Evolutionary conservation across 2,113 vertebrate genomes (phyloP), one percentile per base, ranked within the genome.

Genomic region (Chionomys nivalis): DNA sequence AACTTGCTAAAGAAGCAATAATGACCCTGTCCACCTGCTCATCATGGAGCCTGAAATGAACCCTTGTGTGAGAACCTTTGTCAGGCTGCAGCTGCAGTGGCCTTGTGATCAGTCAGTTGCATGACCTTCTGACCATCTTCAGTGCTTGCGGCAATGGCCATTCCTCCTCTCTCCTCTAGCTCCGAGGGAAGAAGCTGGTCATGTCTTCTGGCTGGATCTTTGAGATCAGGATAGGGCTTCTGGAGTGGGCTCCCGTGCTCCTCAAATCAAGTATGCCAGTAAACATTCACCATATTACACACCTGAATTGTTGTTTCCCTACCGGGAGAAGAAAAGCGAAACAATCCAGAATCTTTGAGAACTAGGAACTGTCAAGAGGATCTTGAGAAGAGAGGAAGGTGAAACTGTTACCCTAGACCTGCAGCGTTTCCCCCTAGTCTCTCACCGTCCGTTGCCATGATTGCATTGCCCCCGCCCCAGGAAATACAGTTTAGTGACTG

Each of bases 281-380:
- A 58, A 77, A 26, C 42, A 93, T 16, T 83, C 81, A 75, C 26
- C 26, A 82, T 47, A 65, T 73, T 49, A 49, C 55, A 85, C 61
- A 91, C 70, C 58, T 68, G 4, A 82, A 78, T 70, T 90, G 70
- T 14, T 76, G n/a, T n/a, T 81, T 96, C 66, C 58, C 52, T 90
- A 90, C 58, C 36, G 44, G 39, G 44, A 86, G 70, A 75, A 81
- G 47, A 55, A 76, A 44, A 33, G n/a, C 16, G 5, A 52, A 52
- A 33, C 1, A 68, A n/a, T 10, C 26, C 33, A 92, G 42, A 90
- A 91, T 0, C 31, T 93, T 66, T 8, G 28, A 87, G 31, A 6
- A 66, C 52, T 66, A 33, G 93, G 44, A 42, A 66, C 28, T 90
- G 16, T 85, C 79, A 63, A 79, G 66, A 92, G 68, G 81, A 47